Base-by-base conservation (phyloP, 2,888 invertebrate genomes). In the Drosophila algonquin region DNA sequence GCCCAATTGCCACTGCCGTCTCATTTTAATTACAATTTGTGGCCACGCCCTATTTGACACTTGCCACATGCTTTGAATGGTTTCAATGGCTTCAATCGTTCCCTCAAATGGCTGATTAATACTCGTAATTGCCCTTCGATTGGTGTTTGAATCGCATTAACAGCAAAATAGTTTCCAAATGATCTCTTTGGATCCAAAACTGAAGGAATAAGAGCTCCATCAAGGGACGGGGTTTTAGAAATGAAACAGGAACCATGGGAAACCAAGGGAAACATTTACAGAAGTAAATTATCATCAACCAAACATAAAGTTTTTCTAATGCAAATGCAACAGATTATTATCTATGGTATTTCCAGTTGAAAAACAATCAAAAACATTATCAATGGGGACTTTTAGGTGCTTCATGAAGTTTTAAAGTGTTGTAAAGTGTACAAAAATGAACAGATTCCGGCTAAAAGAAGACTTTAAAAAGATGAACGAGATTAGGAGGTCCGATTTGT, bases 21-120 rank as follows among this genome's bases (percentile, higher is more conserved):
- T 1, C 21, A 44, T 57, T 69, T 67, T 67, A 68, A 67, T 67
- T 67, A 68, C 56, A 35, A 35, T 27, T 35, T 18, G 5, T 12
- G 18, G 14, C 65, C 65, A 68, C 65, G 50, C 65, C 65, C 63
- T 32, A 14, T 44, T 63, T n/a, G 45, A 64, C 63, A 63, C 51
- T 63, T 52, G 64, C 32, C 58, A 59, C 35, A 51, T 64, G 63
- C 7, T 46, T n/a, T 44, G 48, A 65, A 54, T 44, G 48, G 65
- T 32, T 24, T 44, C 48, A 65, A 54, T 24, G 24, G 30, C 7
- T 8, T 1, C 2, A 8, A 30, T 50, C 48, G 67, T 21, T 48
- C 56, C 16, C 18, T 21, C 56, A 40, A 67, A 56, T 51, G 35
- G 69, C 56, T 16, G 14, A 50, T 67, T 68, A 40, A n/a, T n/a